phyloP scores from a whole-genome alignment of 2,888 invertebrate genomes.

The Pyrrhia umbra region DNA sequence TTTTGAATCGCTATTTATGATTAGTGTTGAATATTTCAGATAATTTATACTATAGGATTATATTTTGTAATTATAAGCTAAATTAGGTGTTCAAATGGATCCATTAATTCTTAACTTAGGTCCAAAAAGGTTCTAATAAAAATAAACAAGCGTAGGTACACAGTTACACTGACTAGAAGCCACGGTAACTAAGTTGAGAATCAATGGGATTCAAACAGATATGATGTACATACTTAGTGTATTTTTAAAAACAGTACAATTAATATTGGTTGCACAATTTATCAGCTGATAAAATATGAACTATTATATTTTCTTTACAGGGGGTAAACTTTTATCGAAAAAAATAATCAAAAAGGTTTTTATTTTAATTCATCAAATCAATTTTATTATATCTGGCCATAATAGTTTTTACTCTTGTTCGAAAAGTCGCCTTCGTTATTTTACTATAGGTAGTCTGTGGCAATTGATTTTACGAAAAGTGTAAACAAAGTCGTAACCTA shows the following conservation, averaged over 20 bases:
- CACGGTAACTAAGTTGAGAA: neutral
- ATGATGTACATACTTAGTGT: constrained; percentile 39
- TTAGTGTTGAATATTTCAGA: constrained; percentile 25
- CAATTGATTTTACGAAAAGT: neutral
- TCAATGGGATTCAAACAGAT: neutral
- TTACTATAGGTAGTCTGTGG: too few species aligned
- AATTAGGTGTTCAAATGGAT: neutral
- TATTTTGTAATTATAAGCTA: constrained; percentile 29
- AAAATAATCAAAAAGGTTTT: neutral
- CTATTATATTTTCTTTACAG: neutral
- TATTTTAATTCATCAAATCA: neutral
- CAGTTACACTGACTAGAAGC: neutral
- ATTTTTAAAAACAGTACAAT: constrained; percentile 47
- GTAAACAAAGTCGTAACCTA: neutral
- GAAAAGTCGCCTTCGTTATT: neutral
- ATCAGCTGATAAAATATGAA: constrained; percentile 1
- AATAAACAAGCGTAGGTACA: neutral
- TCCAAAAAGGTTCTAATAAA: neutral
- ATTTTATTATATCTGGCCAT: neutral
- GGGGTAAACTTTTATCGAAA: neutral
- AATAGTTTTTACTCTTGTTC: neutral
- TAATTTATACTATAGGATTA: constrained; percentile 30
- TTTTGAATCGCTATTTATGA: constrained; percentile 9
- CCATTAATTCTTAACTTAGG: neutral
- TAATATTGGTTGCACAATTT: constrained; percentile 17